Evolutionary conservation across 2,113 vertebrate genomes (phyloP), one percentile per base, ranked within the genome.

Genomic region (Bucco capensis): DNA sequence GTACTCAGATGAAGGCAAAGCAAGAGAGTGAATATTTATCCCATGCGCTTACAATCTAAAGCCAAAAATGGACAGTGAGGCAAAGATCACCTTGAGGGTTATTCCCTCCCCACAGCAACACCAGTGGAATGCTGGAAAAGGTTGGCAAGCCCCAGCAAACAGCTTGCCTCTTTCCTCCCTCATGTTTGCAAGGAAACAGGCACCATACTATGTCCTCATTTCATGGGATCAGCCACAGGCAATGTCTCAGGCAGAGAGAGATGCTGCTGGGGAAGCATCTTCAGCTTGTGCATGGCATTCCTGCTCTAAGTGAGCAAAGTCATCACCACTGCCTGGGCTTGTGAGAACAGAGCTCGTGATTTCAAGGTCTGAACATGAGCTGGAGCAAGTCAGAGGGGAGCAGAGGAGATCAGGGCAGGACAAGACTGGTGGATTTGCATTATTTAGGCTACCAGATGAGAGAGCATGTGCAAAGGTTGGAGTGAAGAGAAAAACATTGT

Each of bases 151-250:
- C 22, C 25, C 33, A 76, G 58, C 6, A 44, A 79, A 47, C 53
- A 83, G 27, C 30, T 86, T 92, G 21, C 21, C 15, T 79, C 30
- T 71, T 33, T 75, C 72, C 7, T 56, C 24, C 35, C 21, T 31
- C 6, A 4, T 6, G 2, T 50, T 47, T 33, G 10, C 35, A 83
- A 83, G 30, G 64, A 79, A 83, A 54, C 0, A 1, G n/a, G 13
- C 54, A 61, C 7, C 6, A 28, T 0, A 2, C 18, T n/a, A 5
- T 9, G 21, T 33, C 9, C 15, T 73, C 2, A 0, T 42, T 49
- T 60, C 33, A 12, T 33, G 37, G 14, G 13, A 53, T 27, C 0
- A 0, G 33, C 27, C 37, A 19, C 12, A 42, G 44, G n/a, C 53
- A 25, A 58, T 6, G 2, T 54, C 31, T 72, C 35, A 25, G n/a